These are phyloP conservation scores for Calameuta filiformis DNA, from an alignment of 2,888 invertebrate species.

Conservation along the genomic window DNA sequence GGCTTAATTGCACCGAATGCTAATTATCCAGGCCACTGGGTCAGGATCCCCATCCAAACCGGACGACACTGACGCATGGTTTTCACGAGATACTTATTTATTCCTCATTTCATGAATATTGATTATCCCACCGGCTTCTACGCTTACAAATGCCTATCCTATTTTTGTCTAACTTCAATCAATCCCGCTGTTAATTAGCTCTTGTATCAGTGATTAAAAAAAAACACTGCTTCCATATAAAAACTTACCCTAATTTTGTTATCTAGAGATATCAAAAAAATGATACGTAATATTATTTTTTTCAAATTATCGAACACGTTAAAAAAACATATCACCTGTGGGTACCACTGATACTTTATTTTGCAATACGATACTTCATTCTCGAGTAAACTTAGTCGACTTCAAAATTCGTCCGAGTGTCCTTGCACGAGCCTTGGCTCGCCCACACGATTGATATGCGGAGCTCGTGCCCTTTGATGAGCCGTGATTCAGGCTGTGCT, in stretches of 20 bases:
- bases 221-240: background rate
- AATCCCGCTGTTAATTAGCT: background rate
- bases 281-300: background rate
- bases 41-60: slow-evolving; percentile 13
- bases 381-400: background rate
- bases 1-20: slow-evolving; percentile 30
- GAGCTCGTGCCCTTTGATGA: slow-evolving; percentile 30
- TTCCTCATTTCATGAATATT: background rate
- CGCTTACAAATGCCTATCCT: background rate
- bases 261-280: background rate
- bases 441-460: slow-evolving; percentile 39
- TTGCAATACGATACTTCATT: background rate
- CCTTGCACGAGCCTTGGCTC: background rate
- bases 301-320: background rate
- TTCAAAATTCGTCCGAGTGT: background rate
- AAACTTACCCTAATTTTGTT: background rate
- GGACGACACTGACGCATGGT: background rate
- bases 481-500: slow-evolving; percentile 26
- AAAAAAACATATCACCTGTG: background rate
- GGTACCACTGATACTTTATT: background rate
- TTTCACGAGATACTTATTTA: background rate
- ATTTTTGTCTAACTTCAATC: background rate
- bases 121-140: background rate
- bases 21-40: slow-evolving; percentile 30
- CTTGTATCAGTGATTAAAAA: background rate